Evolutionary conservation across 2,797 vertebrate species (phyloP).

Genomic region (Tragopan temminckii): DNA sequence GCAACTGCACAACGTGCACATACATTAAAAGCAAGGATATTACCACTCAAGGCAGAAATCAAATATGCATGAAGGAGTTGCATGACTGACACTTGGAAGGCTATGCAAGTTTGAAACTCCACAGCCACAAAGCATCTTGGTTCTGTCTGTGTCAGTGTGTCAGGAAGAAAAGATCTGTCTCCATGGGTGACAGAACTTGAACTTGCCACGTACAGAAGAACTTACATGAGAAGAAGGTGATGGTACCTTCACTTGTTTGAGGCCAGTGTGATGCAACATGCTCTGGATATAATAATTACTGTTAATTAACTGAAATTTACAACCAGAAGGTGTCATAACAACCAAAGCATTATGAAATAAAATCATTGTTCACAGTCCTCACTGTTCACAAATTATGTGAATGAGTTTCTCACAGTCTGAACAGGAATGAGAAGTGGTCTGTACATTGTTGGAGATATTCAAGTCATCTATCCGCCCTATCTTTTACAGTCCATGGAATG

Average conservation of each 20-base stretch:
- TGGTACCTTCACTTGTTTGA: background rate
- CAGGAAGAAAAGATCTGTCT: background rate
- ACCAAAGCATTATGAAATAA: slow-evolving; percentile 43
- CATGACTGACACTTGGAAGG: background rate
- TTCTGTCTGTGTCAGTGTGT: background rate
- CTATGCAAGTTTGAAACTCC: background rate
- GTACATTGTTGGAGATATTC: background rate
- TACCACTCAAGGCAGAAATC: slow-evolving; percentile 39
- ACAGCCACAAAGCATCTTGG: background rate
- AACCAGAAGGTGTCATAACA: slow-evolving; percentile 71
- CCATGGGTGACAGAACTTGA: background rate
- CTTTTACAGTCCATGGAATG: background rate
- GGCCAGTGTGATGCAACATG: too few relatives aligned
- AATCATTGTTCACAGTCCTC: background rate
- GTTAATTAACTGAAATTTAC: slow-evolving; percentile 63
- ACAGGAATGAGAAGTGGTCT: background rate
- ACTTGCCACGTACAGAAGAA: accelerated
- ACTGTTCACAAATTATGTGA: background rate
- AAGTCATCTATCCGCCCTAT: background rate
- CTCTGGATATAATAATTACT: slow-evolving; percentile 21
- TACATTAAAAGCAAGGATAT: slow-evolving; percentile 33
- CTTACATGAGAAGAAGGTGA: background rate
- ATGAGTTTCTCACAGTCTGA: background rate
- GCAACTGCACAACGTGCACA: slow-evolving; percentile 59
- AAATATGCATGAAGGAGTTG: slow-evolving; percentile 13